Evolutionary conservation across 2,888 invertebrate genomes (phyloP).

Genomic region (Drosophila engyochracea): DNA sequence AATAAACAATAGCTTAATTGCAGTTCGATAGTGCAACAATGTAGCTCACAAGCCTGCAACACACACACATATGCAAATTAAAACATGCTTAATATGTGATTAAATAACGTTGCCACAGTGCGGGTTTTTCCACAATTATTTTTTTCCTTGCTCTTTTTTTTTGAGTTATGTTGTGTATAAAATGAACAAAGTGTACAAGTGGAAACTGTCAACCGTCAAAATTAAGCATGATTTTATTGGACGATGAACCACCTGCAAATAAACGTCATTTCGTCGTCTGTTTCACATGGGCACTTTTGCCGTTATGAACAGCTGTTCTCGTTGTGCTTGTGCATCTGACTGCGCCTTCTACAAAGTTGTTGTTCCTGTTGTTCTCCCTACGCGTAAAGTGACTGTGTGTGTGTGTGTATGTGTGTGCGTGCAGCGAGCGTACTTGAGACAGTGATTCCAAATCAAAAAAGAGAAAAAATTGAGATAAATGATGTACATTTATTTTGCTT

Average conservation of each 20-base stretch:
- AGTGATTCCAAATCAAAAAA: slow-evolving; percentile 31
- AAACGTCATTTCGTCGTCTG: slow-evolving; percentile 5
- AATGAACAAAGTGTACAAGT: slow-evolving; percentile 24
- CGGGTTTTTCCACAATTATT: neutral
- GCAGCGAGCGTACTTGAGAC: slow-evolving; percentile 8
- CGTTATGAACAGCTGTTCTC: slow-evolving; percentile 57
- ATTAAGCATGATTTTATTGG: slow-evolving; percentile 10
- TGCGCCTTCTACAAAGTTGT: slow-evolving; percentile 14
- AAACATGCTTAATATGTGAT: slow-evolving; percentile 40
- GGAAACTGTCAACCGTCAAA: slow-evolving; percentile 5
- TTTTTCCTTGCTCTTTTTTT: slow-evolving; percentile 7
- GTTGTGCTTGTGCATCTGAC: slow-evolving; percentile 36
- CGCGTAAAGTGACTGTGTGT: slow-evolving; percentile 21
- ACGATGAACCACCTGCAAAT: neutral
- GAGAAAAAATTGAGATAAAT: neutral
- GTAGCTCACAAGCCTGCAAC: slow-evolving; percentile 5
- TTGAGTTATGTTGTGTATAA: slow-evolving; percentile 22
- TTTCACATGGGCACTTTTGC: slow-evolving; percentile 36
- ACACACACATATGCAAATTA: slow-evolving; percentile 3
- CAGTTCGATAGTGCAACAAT: slow-evolving; percentile 30
- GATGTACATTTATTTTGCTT: slow-evolving; percentile 4
- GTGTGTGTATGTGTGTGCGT: neutral
- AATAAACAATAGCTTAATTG: slow-evolving; percentile 42
- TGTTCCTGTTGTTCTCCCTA: slow-evolving; percentile 13
- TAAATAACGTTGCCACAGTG: slow-evolving; percentile 46